Conservation (phyloP, 1,140 invertebrate genomes). For the Bacillus rossius region DNA sequence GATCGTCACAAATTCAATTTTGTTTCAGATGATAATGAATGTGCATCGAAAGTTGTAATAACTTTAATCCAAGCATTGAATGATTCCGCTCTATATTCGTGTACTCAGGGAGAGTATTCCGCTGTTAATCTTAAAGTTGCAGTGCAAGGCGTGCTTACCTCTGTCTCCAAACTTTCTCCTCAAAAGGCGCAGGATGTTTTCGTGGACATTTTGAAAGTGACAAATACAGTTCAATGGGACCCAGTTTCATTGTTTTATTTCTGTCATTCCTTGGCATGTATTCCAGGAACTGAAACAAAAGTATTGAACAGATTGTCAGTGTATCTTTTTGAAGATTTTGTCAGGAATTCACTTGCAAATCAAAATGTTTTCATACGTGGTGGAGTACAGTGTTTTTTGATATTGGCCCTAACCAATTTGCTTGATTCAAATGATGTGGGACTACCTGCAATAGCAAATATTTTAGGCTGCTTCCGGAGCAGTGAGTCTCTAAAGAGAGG, state of each 20-base stretch:
- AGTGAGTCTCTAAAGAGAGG: slow-evolving; percentile 23
- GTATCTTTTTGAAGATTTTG: slow-evolving; percentile 18
- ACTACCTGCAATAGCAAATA: slow-evolving; percentile 5
- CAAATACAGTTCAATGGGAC: slow-evolving; percentile 26
- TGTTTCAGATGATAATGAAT: too few species aligned
- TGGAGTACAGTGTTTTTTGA: slow-evolving; percentile 25
- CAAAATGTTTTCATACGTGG: slow-evolving; percentile 26
- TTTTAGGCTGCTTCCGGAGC: slow-evolving; percentile 16
- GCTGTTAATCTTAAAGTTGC: too few species aligned
- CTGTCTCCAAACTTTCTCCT: too few species aligned
- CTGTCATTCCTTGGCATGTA: slow-evolving; percentile 21
- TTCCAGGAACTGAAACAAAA: not conserved
- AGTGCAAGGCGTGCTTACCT: too few species aligned
- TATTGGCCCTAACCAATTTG: slow-evolving; percentile 20
- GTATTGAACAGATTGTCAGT: too few species aligned
- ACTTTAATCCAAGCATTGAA: slow-evolving; percentile 2
- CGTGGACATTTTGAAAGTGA: not conserved
- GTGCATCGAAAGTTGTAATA: too few species aligned
- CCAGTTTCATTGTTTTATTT: slow-evolving; percentile 39
- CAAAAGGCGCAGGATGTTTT: too few species aligned
- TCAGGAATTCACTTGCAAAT: slow-evolving; percentile 20
- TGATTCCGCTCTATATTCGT: not conserved
- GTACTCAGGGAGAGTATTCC: too few species aligned
- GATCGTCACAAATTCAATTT: slow-evolving; percentile 5
- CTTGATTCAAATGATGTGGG: not conserved